phyloP scores from a whole-genome alignment of 2,113 vertebrate species.

The Onychorhynchus coronatus region DNA sequence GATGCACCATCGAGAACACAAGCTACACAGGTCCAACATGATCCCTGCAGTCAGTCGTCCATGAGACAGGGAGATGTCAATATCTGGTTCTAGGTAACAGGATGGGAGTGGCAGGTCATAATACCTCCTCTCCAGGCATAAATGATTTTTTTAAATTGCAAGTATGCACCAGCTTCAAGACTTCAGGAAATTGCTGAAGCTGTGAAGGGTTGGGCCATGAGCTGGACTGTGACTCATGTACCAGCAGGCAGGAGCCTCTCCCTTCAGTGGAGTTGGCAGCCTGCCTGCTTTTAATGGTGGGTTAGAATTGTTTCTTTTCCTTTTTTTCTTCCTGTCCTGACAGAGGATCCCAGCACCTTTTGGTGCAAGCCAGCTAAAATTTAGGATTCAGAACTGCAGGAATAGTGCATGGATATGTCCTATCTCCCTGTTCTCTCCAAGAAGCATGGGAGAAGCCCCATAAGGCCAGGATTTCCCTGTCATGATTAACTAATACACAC shows the following conservation, averaged over 20 bases:
- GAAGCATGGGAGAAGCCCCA: background rate
- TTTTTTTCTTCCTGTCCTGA: background rate
- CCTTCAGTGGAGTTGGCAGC: background rate
- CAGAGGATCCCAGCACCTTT: background rate
- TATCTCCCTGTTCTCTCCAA: background rate
- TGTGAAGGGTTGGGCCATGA: background rate
- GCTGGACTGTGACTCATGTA: background rate
- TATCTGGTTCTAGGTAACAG: background rate
- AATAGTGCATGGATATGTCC: background rate
- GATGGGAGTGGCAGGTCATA: background rate
- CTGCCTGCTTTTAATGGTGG: background rate
- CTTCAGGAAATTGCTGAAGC: background rate
- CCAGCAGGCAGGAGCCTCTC: background rate
- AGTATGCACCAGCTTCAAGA: background rate
- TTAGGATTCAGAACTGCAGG: background rate
- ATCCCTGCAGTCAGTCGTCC: rapidly evolving
- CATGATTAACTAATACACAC: background rate
- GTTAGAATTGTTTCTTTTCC: background rate
- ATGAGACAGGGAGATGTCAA: background rate
- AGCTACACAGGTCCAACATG: rapidly evolving
- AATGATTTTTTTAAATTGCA: background rate
- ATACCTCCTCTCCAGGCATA: background rate
- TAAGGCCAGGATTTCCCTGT: background rate
- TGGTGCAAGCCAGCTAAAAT: background rate
- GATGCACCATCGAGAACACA: rapidly evolving